A percentile compares a stretch with the other conserved stretches of the same genome.
phyloP scores from a whole-genome alignment of 2,797 vertebrate genomes.

The Masticophis lateralis region DNA sequence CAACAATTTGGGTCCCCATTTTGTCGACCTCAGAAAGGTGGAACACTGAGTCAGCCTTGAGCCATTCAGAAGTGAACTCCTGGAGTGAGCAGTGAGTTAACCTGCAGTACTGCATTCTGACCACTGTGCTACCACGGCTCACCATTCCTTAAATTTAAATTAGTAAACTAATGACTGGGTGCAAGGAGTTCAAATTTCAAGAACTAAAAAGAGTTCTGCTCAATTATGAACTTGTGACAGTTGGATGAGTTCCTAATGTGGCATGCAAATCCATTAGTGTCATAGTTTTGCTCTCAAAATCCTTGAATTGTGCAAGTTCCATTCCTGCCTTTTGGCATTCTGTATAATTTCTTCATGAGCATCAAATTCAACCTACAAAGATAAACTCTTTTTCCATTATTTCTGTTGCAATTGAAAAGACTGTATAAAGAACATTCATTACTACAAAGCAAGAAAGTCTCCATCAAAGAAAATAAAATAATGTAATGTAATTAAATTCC shows the following conservation, averaged over 20 bases:
- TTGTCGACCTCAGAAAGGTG: not conserved
- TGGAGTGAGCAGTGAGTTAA: not conserved
- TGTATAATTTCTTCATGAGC: not conserved
- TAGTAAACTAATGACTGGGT: not conserved
- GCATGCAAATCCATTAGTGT: not conserved
- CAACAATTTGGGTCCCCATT: not conserved
- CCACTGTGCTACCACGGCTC: not conserved
- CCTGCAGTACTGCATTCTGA: too few species aligned
- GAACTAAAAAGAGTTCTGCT: not conserved
- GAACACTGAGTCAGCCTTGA: not conserved
- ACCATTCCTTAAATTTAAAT: not conserved
- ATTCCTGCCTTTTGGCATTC: not conserved
- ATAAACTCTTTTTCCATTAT: not conserved
- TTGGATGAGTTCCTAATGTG: not conserved
- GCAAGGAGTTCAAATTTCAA: not conserved
- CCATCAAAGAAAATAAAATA: not conserved
- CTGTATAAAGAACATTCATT: not conserved
- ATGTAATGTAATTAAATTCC: not conserved
- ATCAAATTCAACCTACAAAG: not conserved
- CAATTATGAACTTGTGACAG: not conserved
- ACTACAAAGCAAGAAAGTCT: not conserved
- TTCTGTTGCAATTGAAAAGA: not conserved
- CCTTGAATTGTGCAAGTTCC: not conserved
- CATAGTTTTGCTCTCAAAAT: not conserved
- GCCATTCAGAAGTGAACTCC: not conserved